Conservation (phyloP, 2,888 invertebrate genomes). For the Diplolepis rosae region DNA sequence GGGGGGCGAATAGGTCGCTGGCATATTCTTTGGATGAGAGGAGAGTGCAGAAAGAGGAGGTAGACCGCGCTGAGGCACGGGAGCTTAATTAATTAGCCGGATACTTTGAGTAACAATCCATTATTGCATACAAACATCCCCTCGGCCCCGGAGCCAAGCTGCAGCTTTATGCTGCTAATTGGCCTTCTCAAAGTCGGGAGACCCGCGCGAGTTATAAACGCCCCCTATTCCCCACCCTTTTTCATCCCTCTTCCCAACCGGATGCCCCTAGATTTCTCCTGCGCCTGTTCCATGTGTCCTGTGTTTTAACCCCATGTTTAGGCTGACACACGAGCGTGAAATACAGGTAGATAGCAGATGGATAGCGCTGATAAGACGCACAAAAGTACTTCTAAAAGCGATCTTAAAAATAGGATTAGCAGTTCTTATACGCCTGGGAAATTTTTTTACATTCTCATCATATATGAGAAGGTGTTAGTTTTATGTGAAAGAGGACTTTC, state of each 20-base stretch:
- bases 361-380: conserved; percentile 21
- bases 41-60: conserved; percentile 41
- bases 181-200: conserved; percentile 70
- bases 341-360: conserved; percentile 1
- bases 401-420: conserved; percentile 61
- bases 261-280: conserved; percentile 29
- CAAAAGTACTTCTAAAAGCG: conserved; percentile 40
- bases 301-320: conserved; percentile 28
- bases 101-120: conserved; percentile 74
- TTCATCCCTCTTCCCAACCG: conserved; percentile 6
- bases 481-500: too few species aligned
- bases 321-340: background rate
- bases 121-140: conserved; percentile 73
- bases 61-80: conserved; percentile 56
- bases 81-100: conserved; percentile 74
- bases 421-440: conserved; percentile 52
- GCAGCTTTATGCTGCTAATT: conserved; percentile 73
- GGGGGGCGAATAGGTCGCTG: conserved; percentile 35
- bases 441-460: conserved; percentile 60
- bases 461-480: too few species aligned
- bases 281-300: background rate
- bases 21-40: conserved; percentile 10
- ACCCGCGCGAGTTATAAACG: conserved; percentile 72
- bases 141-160: conserved; percentile 63
- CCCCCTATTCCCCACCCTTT: conserved; percentile 43